Percentiles rank a stretch among this genome's conserved stretches.
Evolutionary conservation across 2,888 invertebrate genomes (phyloP).

Genomic region (Caenorhabditis doughertyi): DNA sequence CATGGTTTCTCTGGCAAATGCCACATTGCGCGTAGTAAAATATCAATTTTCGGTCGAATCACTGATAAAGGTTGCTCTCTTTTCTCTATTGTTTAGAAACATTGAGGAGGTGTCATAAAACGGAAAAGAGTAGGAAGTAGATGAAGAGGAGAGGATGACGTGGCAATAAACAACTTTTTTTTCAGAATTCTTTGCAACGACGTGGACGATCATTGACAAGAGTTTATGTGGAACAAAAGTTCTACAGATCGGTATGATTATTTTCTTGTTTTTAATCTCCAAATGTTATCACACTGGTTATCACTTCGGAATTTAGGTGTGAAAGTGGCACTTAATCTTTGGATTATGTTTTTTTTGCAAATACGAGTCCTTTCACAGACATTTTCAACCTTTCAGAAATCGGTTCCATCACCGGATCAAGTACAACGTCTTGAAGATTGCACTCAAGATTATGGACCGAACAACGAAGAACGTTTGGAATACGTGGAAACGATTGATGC

Average conservation of each 20-base stretch:
- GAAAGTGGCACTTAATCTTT: neutral
- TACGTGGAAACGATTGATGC: constrained; percentile 64
- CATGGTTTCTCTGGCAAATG: constrained; percentile 23
- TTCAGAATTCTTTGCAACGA: constrained; percentile 34
- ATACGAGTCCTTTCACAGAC: neutral
- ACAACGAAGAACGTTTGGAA: constrained; percentile 61
- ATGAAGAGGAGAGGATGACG: constrained; percentile 19
- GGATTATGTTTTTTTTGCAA: neutral
- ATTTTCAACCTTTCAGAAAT: constrained; percentile 34
- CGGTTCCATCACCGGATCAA: constrained; percentile 50
- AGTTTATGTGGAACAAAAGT: constrained; percentile 68
- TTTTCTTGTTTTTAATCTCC: neutral
- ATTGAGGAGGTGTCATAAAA: constrained; percentile 24
- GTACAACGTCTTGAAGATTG: constrained; percentile 52
- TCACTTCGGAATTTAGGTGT: constrained; percentile 5
- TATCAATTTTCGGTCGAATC: constrained; percentile 20
- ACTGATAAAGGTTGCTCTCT: constrained; percentile 26
- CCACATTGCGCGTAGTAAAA: constrained; percentile 35
- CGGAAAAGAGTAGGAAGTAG: neutral
- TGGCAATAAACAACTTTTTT: constrained; percentile 2
- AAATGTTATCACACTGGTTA: neutral
- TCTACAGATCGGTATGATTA: constrained; percentile 56
- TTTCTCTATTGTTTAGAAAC: constrained; percentile 12
- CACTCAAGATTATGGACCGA: constrained; percentile 44
- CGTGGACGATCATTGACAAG: constrained; percentile 67